These are phyloP conservation scores for Troglohyphantes excavatus DNA, from an alignment of 2,888 invertebrate species.

Conservation along the genomic window DNA sequence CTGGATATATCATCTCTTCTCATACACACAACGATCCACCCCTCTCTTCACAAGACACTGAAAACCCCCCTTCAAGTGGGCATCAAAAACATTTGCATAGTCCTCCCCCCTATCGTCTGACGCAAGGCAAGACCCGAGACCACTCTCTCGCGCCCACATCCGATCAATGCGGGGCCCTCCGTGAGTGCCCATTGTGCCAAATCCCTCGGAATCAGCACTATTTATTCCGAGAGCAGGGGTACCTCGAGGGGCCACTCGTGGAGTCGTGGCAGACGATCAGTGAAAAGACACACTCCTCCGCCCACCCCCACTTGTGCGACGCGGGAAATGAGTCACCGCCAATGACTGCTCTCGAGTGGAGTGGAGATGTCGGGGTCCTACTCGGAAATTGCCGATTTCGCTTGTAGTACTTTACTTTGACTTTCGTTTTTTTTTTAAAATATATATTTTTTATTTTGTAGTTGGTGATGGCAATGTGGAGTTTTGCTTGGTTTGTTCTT, in stretches of 20 bases:
- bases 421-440: not conserved
- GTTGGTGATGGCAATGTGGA: no score
- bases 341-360: conserved; percentile 19
- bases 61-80: conserved; percentile 15
- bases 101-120: conserved; percentile 12
- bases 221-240: conserved; percentile 6
- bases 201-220: conserved; percentile 27
- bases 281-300: not conserved
- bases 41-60: no score
- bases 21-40: not conserved
- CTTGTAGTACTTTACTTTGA: not conserved
- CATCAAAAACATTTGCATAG: conserved; percentile 49
- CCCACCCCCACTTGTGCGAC: conserved; percentile 26
- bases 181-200: not conserved
- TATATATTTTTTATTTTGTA: no score
- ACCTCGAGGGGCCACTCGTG: not conserved
- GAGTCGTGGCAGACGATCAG: not conserved
- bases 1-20: not conserved
- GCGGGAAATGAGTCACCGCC: conserved; percentile 60
- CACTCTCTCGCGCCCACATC: not conserved
- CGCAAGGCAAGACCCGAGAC: not conserved
- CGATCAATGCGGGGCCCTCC: not conserved
- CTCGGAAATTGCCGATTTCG: conserved; percentile 55
- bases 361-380: conserved; percentile 52
- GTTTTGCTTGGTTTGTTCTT: no score